phyloP scores from a whole-genome alignment of 1,140 invertebrate species.

The Doryteuthis pealeii region DNA sequence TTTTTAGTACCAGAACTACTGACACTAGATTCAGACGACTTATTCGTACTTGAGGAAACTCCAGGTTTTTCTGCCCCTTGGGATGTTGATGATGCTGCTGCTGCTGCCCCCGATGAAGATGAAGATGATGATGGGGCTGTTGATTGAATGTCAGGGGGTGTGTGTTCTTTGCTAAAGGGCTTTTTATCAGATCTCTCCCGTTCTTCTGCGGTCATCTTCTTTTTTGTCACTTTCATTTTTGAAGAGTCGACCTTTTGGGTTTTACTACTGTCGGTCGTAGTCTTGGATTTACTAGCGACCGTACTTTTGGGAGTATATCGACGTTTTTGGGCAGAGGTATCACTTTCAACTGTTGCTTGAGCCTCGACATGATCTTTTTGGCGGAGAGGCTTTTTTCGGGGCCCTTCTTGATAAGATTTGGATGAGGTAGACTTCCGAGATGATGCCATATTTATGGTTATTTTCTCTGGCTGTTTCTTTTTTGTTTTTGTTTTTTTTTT shows the following conservation, averaged over 20 bases:
- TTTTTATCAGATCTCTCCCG: background rate
- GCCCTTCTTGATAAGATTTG: background rate
- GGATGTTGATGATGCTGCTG: background rate
- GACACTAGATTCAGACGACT: background rate
- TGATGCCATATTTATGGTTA: background rate
- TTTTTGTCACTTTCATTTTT: background rate
- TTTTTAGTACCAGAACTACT: background rate
- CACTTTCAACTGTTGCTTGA: background rate
- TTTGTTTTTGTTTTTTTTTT: too few relatives aligned
- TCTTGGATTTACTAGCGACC: background rate
- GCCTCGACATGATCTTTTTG: background rate
- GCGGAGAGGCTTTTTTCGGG: background rate
- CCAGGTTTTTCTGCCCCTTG: background rate
- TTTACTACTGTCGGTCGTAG: background rate
- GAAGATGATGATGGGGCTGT: background rate
- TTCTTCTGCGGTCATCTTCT: background rate
- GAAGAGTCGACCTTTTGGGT: background rate
- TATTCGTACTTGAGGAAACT: background rate
- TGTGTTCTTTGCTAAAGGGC: background rate
- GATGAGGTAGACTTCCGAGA: conserved; percentile 8
- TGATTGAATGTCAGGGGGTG: background rate
- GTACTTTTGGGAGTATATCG: background rate
- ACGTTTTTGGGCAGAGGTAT: background rate
- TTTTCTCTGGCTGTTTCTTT: too few relatives aligned
- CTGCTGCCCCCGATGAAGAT: too few relatives aligned